Evolutionary conservation across 2,888 invertebrate genomes (phyloP).

Genomic region (Arge pagana): DNA sequence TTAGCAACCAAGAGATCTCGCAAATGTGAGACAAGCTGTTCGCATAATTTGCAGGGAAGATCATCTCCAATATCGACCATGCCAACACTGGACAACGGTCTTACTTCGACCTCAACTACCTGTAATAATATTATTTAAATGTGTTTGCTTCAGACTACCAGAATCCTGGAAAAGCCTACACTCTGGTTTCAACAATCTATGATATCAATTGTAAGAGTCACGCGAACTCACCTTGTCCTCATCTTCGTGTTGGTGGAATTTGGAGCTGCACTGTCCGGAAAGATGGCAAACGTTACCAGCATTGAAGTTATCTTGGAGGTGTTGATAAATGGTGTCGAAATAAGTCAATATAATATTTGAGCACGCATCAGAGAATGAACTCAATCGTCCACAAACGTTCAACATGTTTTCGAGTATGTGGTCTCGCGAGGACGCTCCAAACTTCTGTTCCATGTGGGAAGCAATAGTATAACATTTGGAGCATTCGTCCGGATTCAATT

Average conservation of each 20-base stretch:
- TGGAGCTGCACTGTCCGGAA: conserved; percentile 73
- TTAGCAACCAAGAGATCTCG: conserved; percentile 81
- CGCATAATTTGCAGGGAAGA: conserved; percentile 83
- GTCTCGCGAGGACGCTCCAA: conserved; percentile 39
- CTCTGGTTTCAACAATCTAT: too few relatives aligned
- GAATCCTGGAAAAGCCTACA: too few relatives aligned
- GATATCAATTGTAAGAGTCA: neutral
- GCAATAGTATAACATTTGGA: conserved; percentile 50
- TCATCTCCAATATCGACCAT: conserved; percentile 65
- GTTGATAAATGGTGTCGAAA: conserved; percentile 72
- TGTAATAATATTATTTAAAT: too few relatives aligned
- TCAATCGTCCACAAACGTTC: conserved; percentile 70
- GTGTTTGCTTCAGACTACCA: too few relatives aligned
- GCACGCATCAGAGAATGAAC: conserved; percentile 80
- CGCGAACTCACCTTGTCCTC: conserved; percentile 56
- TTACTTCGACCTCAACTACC: conserved; percentile 61
- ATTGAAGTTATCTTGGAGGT: conserved; percentile 66
- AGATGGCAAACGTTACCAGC: conserved; percentile 74
- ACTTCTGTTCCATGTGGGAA: conserved; percentile 48
- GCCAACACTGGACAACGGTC: conserved; percentile 64
- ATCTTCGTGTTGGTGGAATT: conserved; percentile 69
- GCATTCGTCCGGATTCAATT: conserved; percentile 50
- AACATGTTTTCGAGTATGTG: conserved; percentile 43
- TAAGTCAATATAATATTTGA: conserved; percentile 73
- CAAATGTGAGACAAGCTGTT: conserved; percentile 79